These are phyloP conservation scores for Idris sp. DNA, from an alignment of 1,140 invertebrate species.

Conservation along the genomic window DNA sequence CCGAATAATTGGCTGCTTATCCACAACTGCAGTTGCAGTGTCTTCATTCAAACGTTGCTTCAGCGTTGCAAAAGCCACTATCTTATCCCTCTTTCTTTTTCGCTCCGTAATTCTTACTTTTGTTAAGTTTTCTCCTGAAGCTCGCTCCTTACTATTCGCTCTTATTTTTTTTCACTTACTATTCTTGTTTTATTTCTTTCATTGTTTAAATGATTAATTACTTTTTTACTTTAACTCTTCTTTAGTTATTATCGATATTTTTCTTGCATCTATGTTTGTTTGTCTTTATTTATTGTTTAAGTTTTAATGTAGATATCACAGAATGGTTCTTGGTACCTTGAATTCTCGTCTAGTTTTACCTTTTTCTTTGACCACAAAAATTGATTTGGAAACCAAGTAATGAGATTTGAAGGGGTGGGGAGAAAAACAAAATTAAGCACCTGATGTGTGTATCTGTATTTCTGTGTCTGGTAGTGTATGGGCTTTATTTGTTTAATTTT, in stretches of 20 bases:
- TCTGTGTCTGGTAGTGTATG: constrained; percentile 18
- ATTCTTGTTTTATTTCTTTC: constrained; percentile 36
- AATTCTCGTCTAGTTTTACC: constrained; percentile 73
- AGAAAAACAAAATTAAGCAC: constrained; percentile 49
- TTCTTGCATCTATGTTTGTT: constrained; percentile 45
- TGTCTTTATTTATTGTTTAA: constrained; percentile 66
- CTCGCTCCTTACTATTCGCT: constrained; percentile 74
- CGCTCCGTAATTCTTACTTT: constrained; percentile 17
- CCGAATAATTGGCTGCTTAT: constrained; percentile 35
- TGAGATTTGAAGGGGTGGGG: constrained; percentile 64
- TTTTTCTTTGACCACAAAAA: constrained; percentile 44
- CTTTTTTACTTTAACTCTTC: constrained; percentile 18
- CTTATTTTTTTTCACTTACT: constrained; percentile 63
- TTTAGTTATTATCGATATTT: constrained; percentile 60
- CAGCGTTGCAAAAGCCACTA: constrained; percentile 3
- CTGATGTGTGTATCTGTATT: constrained; percentile 5
- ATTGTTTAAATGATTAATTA: constrained; percentile 31
- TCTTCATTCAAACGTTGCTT: constrained; percentile 39
- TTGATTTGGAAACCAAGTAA: constrained; percentile 69
- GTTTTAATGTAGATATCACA: constrained; percentile 79
- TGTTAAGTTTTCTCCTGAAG: constrained; percentile 17
- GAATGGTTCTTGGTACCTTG: constrained; percentile 79
- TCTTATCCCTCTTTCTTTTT: constrained; percentile 7
- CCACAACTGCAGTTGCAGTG: constrained; percentile 19
- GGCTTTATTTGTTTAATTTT: background rate